Conservation (phyloP, 2,797 vertebrate genomes). For the Picus viridis region DNA sequence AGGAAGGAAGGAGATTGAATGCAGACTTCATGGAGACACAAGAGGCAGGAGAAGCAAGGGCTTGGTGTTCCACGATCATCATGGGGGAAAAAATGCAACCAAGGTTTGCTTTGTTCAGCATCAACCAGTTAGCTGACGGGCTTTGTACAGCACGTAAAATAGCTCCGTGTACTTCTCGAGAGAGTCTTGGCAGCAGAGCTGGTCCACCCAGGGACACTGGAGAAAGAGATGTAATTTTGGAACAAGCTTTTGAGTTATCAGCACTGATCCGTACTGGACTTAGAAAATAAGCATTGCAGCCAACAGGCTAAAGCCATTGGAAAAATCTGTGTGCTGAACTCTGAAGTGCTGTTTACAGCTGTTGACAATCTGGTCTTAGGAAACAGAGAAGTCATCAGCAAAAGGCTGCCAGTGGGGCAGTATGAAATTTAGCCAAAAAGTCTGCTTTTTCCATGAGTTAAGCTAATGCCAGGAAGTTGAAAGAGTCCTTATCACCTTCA, state of each 20-base stretch:
- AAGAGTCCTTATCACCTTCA: slow-evolving; percentile 48
- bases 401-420: background rate
- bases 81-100: background rate
- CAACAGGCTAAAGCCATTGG: background rate
- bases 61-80: background rate
- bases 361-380: background rate
- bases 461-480: slow-evolving; percentile 57
- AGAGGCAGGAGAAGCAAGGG: background rate
- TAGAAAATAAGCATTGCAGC: slow-evolving; percentile 26
- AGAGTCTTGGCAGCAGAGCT: background rate
- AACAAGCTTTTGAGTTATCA: slow-evolving; percentile 11
- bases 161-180: background rate
- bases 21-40: background rate
- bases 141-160: background rate
- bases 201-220: background rate
- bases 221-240: slow-evolving; percentile 1
- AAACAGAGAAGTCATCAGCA: slow-evolving; percentile 44
- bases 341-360: slow-evolving; percentile 4
- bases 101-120: slow-evolving; percentile 5
- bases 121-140: slow-evolving; percentile 5
- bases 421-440: slow-evolving; percentile 33
- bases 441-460: slow-evolving; percentile 54
- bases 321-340: slow-evolving; percentile 25
- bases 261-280: background rate
- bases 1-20: background rate